Conservation (phyloP, 2,113 vertebrate species). For the Barbus barbus region DNA sequence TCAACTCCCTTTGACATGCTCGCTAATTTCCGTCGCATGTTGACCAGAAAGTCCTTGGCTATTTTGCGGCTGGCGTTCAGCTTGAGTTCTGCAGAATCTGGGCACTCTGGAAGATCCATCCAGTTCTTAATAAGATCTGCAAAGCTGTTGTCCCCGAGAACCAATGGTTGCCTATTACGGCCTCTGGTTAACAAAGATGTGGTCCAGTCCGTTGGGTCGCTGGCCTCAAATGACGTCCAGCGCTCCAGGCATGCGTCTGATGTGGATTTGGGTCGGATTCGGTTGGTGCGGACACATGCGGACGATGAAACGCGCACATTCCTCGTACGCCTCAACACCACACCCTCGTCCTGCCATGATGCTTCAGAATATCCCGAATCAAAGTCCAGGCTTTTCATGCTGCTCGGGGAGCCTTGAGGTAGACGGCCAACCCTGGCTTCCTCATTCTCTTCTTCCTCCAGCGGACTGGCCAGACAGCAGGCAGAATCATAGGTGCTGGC, state of each 20-base stretch:
- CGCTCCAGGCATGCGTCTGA: conserved; percentile 92
- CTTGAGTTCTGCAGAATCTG: conserved; percentile 73
- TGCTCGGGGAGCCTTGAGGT: conserved; percentile 75
- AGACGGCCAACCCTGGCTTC: conserved; percentile 60
- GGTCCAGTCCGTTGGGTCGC: conserved; percentile 87
- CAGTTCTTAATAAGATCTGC: conserved; percentile 97
- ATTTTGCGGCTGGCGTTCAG: conserved; percentile 75
- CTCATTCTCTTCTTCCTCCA: conserved; percentile 76
- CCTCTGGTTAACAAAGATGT: conserved; percentile 87
- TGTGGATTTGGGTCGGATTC: conserved; percentile 89
- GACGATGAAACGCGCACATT: conserved; percentile 79
- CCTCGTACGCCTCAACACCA: conserved; percentile 72
- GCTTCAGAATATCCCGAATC: conserved; percentile 94
- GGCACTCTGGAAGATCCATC: conserved; percentile 93
- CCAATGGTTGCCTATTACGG: conserved; percentile 90
- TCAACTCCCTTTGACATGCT: conserved; percentile 78
- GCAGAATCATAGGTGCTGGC: conserved; percentile 83
- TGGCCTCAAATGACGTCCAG: conserved; percentile 85
- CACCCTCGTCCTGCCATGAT: conserved; percentile 88
- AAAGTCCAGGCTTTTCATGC: conserved; percentile 86
- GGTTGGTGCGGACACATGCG: conserved; percentile 76
- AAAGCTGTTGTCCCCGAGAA: conserved; percentile 96
- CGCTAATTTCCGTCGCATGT: conserved; percentile 85
- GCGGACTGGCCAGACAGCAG: conserved; percentile 82
- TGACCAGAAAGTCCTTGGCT: conserved; percentile 88